phyloP scores from a whole-genome alignment of 92 coral and sea anemone genomes.

The Actinernus sp. region DNA sequence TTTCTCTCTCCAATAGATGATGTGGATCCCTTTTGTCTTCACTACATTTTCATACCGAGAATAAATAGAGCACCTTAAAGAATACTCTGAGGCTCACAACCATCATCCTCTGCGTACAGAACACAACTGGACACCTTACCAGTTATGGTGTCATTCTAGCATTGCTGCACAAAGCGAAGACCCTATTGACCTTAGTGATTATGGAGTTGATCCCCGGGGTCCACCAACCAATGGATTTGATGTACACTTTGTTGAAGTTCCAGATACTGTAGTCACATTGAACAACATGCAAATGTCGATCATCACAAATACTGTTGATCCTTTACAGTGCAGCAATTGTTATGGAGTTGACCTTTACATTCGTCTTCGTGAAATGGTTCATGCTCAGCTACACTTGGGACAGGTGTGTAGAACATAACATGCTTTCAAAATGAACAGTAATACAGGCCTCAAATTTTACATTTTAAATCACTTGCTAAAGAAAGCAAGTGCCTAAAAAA shows the following conservation, averaged over 20 bases:
- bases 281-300: constrained; percentile 4
- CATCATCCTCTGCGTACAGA: constrained; percentile 47
- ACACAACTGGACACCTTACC: constrained; percentile 49
- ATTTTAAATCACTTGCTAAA: too few species aligned
- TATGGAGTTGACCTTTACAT: constrained; percentile 17
- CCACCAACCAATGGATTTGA: constrained; percentile 29
- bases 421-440: too few species aligned
- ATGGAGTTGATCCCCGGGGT: constrained; percentile 31
- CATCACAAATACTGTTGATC: constrained; percentile 10
- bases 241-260: constrained; percentile 19
- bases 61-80: constrained; percentile 28
- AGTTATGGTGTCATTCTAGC: constrained; percentile 30
- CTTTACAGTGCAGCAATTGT: constrained; percentile 12
- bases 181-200: constrained; percentile 24
- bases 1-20: constrained; percentile 38
- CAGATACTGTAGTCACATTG: constrained; percentile 18
- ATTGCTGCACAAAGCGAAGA: constrained; percentile 22
- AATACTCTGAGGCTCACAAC: constrained; percentile 37
- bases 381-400: too few species aligned
- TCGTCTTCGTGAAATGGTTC: constrained; percentile 2
- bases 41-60: constrained; percentile 30
- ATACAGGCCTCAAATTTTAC: too few species aligned
- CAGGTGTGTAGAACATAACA: too few species aligned
- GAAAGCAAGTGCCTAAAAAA: too few species aligned
- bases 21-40: too few species aligned